A percentile compares a stretch with the other conserved stretches of the same genome.
phyloP scores from a whole-genome alignment of 1,140 invertebrate genomes.

The Drosophila sp. region DNA sequence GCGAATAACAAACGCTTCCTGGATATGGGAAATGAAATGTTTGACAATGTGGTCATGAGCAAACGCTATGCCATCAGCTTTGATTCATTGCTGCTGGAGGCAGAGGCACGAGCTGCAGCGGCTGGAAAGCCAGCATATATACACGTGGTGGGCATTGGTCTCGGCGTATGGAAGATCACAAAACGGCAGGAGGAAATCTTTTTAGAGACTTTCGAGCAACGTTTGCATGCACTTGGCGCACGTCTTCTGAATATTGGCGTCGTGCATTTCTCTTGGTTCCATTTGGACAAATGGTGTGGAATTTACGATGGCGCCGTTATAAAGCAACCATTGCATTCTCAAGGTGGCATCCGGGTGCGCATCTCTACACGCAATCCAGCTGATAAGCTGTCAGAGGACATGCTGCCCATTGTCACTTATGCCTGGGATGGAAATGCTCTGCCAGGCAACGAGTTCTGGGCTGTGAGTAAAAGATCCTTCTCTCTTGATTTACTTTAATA shows the following conservation, averaged over 20 bases:
- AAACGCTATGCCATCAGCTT: constrained; percentile 74
- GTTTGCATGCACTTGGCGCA: constrained; percentile 56
- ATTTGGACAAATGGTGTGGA: constrained; percentile 28
- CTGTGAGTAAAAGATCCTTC: constrained; percentile 30
- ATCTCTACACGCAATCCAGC: constrained; percentile 65
- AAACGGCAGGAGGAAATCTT: constrained; percentile 65
- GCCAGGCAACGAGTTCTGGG: constrained; percentile 88
- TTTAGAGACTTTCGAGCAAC: constrained; percentile 69
- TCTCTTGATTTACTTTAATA: background rate
- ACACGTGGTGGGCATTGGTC: constrained; percentile 73
- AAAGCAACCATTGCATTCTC: constrained; percentile 45
- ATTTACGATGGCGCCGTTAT: constrained; percentile 56
- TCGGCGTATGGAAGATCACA: constrained; percentile 68
- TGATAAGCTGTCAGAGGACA: constrained; percentile 57
- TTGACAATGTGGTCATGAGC: constrained; percentile 72
- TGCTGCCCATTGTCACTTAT: constrained; percentile 87
- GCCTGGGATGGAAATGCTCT: constrained; percentile 89
- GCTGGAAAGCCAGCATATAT: constrained; percentile 65
- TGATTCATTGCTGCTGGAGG: constrained; percentile 72
- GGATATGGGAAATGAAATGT: background rate
- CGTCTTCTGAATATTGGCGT: constrained; percentile 62
- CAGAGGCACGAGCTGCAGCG: constrained; percentile 41
- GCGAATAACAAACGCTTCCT: constrained; percentile 45
- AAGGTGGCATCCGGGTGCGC: constrained; percentile 61
- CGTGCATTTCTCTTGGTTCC: constrained; percentile 82